phyloP scores from a whole-genome alignment of 2,888 invertebrate species.

The Melieria crassipennis region DNA sequence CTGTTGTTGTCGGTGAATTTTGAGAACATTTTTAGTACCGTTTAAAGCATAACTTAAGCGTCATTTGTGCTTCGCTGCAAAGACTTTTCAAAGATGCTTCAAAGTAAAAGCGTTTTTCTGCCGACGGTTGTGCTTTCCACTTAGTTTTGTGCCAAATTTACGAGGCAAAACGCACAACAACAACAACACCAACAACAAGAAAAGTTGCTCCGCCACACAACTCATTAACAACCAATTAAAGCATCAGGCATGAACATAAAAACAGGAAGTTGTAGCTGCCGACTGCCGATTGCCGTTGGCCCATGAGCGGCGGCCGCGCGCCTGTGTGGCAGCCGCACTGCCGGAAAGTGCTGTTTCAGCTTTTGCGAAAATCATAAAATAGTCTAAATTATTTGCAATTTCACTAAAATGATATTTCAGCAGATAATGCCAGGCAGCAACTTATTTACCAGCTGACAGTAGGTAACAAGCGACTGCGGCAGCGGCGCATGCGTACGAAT shows the following conservation, averaged over 20 bases:
- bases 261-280: conserved; percentile 28
- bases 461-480: conserved; percentile 6
- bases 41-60: no score
- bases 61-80: no score
- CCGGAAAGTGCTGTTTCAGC: neutral
- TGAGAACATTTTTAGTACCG: no score
- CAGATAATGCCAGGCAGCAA: conserved; percentile 30
- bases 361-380: conserved; percentile 38
- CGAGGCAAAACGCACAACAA: neutral
- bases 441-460: conserved; percentile 33
- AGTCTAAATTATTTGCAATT: conserved; percentile 40
- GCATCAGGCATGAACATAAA: conserved; percentile 34
- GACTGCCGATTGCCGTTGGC: no score
- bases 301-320: neutral
- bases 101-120: no score
- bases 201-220: conserved; percentile 21
- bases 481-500: neutral
- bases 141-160: neutral
- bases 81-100: no score
- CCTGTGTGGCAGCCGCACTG: neutral
- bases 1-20: no score
- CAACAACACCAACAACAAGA: conserved; percentile 5
- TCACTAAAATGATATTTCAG: conserved; percentile 36
- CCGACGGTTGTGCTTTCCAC: no score
- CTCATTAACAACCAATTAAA: conserved; percentile 38